These are phyloP conservation scores for Brienomyrus longianalis DNA, from an alignment of 2,113 vertebrate species.

Conservation along the genomic window DNA sequence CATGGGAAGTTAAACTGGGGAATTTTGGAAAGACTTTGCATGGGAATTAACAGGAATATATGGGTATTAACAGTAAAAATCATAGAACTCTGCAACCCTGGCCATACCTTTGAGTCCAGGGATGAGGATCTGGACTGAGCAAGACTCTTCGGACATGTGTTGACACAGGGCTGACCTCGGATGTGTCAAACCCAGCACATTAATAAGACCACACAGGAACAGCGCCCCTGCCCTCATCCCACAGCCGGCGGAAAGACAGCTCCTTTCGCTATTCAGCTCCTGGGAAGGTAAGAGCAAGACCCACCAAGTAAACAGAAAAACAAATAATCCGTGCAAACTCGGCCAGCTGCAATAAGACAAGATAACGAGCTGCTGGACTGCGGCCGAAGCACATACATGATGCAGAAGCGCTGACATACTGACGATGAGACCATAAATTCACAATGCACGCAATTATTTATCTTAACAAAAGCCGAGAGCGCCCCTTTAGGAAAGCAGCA, in stretches of 20 bases:
- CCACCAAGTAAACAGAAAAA: neutral
- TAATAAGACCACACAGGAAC: conserved; percentile 57
- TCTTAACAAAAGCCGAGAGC: neutral
- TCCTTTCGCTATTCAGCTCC: conserved; percentile 22
- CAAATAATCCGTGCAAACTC: neutral
- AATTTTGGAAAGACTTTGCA: neutral
- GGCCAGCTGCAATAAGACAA: neutral
- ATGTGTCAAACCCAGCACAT: conserved; percentile 66
- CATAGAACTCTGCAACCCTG: neutral
- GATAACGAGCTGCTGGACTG: neutral
- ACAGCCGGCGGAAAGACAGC: conserved; percentile 49
- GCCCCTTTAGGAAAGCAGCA: neutral
- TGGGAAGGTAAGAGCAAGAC: neutral
- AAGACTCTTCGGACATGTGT: conserved; percentile 77
- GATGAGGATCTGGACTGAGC: conserved; percentile 91
- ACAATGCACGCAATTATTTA: neutral
- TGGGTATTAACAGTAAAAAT: neutral
- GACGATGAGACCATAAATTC: neutral
- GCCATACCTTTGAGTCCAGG: conserved; percentile 87
- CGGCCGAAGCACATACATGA: neutral
- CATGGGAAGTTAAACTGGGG: neutral
- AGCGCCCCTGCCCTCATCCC: conserved; percentile 71
- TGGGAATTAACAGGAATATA: neutral
- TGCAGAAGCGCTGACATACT: neutral
- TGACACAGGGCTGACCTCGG: conserved; percentile 64